phyloP scores from a whole-genome alignment of 1,140 invertebrate species.

The Drosophila eugracilis region DNA sequence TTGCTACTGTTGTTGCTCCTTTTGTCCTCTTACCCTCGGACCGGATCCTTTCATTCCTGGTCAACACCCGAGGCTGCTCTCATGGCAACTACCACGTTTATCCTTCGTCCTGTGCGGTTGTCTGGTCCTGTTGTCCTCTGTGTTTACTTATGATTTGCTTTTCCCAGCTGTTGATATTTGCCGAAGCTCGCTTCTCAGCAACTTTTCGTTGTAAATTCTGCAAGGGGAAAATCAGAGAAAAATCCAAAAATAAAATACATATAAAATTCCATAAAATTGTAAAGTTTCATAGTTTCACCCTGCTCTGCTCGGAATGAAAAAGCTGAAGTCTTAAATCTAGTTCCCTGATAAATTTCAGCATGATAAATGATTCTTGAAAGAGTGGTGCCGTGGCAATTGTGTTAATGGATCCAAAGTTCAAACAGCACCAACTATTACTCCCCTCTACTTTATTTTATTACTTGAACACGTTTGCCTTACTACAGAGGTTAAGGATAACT shows the following conservation, averaged over 20 bases:
- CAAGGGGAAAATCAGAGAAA: conserved; percentile 26
- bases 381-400: conserved; percentile 57
- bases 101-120: conserved; percentile 31
- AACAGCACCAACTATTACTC: conserved; percentile 7
- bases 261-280: conserved; percentile 37
- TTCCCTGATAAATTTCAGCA: conserved; percentile 54
- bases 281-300: neutral
- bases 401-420: conserved; percentile 66
- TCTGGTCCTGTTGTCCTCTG: conserved; percentile 21
- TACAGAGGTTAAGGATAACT: neutral
- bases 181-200: conserved; percentile 38
- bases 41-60: conserved; percentile 41
- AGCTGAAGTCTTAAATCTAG: conserved; percentile 59
- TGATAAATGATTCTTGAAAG: conserved; percentile 62
- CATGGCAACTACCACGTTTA: conserved; percentile 63
- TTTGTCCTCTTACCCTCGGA: neutral
- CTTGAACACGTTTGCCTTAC: neutral
- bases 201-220: conserved; percentile 42
- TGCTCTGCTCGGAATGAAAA: conserved; percentile 21
- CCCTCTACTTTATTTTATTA: conserved; percentile 10
- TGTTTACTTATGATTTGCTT: conserved; percentile 75
- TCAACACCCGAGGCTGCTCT: conserved; percentile 66
- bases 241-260: conserved; percentile 35
- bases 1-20: conserved; percentile 18
- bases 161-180: conserved; percentile 45